Evolutionary conservation across 2,797 vertebrate genomes (phyloP), one percentile per base, ranked within the genome.

Genomic region (Schizopygopsis malacanthus): DNA sequence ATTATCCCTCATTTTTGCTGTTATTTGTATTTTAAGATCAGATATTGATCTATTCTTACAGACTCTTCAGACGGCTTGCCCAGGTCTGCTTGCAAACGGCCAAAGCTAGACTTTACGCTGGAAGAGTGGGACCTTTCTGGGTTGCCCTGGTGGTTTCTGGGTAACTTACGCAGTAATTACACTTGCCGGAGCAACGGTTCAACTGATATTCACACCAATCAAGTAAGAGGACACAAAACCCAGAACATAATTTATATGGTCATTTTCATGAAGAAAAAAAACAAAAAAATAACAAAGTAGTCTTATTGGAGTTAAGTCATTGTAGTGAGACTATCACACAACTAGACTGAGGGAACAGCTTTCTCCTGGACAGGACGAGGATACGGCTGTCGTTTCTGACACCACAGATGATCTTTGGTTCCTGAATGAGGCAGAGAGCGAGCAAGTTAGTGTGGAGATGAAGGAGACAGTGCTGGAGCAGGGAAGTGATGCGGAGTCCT

Each of bases 141-240:
- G 82, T 93, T 99, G 91, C 98, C 98, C 6, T 99, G 98, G 98
- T 99, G 98, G 98, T 99, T 99, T 96, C 94, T 99, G 93, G 98
- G 98, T 91, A 99, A 99, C 92, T 94, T 99, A 85, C 96, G 96
- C 86, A 98, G 95, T 92, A 99, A 97, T 94, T 98, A 96, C 90
- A 95, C 95, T 85, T 95, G 96, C 73, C 95, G 95, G 93, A 99
- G 98, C 94, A 98, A 97, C n/a, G 97, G 97, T 82, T 99, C 98
- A 39, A 99, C 98, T 67, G 98, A 99, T 92, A 97, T 98, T 89
- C 97, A 98, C 91, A 99, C 97, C 80, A 98, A 99, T 94, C 98
- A 98, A 97, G 98, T 99, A 96, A 95, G 93, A 89, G 82, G 54
- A 20, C 33, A 43, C 28, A 28, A 16, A 16, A 16, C 12, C 47